Percentiles rank a stretch among this genome's conserved stretches.
phyloP scores from a whole-genome alignment of 2,888 invertebrate genomes.

The Troilus luridus region DNA sequence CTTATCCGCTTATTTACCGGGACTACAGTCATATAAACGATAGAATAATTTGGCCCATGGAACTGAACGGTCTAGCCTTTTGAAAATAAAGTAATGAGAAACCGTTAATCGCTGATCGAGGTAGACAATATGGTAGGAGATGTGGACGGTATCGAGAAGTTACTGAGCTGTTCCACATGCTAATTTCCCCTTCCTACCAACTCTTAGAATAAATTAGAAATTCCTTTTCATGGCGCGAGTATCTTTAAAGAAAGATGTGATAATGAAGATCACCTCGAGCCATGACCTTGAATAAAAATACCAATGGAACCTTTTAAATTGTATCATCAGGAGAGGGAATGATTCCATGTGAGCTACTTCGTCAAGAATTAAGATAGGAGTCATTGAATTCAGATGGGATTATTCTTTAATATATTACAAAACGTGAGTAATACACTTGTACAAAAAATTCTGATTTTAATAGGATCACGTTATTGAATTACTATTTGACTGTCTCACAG shows the following conservation, averaged over 20 bases:
- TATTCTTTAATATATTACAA: no score
- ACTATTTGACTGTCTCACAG: no score
- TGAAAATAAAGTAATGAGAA: not conserved
- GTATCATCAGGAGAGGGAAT: not conserved
- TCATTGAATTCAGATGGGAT: not conserved
- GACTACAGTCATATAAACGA: no score
- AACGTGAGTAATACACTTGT: no score
- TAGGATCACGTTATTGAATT: no score
- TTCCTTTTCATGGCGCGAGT: conserved; percentile 32
- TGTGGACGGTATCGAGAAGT: not conserved
- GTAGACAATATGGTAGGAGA: not conserved
- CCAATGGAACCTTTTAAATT: not conserved
- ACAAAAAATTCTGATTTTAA: no score
- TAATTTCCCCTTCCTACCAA: conserved; percentile 8
- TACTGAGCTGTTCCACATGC: not conserved
- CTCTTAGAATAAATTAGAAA: conserved; percentile 25
- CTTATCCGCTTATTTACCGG: no score
- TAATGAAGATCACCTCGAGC: not conserved
- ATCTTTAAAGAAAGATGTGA: no score
- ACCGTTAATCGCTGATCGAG: not conserved
- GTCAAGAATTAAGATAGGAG: not conserved
- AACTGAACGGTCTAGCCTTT: no score
- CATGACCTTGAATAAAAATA: conserved; percentile 18
- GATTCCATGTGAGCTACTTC: not conserved
- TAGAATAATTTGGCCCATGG: no score